Percentiles rank a stretch among this genome's conserved stretches.
Conservation (phyloP, 1,140 invertebrate species). For the Microplitis mediator region DNA sequence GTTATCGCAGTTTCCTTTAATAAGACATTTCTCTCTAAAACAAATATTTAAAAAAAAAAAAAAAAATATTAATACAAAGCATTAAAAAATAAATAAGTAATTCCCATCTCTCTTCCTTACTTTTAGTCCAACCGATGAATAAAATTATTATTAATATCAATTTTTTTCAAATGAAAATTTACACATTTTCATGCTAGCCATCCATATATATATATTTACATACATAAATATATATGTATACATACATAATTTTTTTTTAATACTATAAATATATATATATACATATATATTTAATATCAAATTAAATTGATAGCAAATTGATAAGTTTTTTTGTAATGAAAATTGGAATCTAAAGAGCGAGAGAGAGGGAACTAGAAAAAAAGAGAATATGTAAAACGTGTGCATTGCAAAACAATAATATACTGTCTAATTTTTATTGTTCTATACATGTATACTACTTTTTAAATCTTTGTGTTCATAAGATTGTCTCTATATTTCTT, state of each 20-base stretch:
- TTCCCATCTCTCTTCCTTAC: conserved; percentile 31
- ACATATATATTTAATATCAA: not conserved
- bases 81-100: conserved; percentile 8
- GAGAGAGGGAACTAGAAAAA: conserved; percentile 8
- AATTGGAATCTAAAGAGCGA: conserved; percentile 5
- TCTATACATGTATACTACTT: conserved; percentile 30
- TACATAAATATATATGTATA: not conserved
- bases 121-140: conserved; percentile 35
- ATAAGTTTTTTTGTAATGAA: not conserved
- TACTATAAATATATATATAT: no score
- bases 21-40: conserved; percentile 21
- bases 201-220: no score
- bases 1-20: conserved; percentile 49
- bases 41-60: conserved; percentile 16
- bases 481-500: conserved; percentile 22
- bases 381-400: conserved; percentile 39
- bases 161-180: conserved; percentile 5
- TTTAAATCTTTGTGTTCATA: conserved; percentile 19
- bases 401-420: conserved; percentile 46
- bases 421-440: conserved; percentile 30
- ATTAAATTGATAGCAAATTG: not conserved
- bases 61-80: not conserved
- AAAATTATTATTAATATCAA: conserved; percentile 15
- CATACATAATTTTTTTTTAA: not conserved
- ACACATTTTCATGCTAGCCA: no score